Percentiles rank a stretch among this genome's conserved stretches.
Conservation (phyloP, 2,888 invertebrate species). For the Eupithecia subumbrata region DNA sequence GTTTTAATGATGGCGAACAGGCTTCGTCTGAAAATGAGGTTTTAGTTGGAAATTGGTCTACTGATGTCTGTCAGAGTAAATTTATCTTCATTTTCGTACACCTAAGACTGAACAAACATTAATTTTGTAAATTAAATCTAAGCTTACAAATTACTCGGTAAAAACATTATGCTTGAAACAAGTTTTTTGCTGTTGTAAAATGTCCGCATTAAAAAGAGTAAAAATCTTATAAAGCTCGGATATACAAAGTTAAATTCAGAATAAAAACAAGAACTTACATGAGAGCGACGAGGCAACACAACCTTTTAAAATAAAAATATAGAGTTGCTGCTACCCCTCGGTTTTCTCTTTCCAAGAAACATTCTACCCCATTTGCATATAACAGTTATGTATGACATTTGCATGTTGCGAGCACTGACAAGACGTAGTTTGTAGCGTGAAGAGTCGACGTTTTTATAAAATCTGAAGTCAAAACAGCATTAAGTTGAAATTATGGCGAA, state of each 20-base stretch:
- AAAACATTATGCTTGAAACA: neutral
- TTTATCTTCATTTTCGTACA: neutral
- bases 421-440: neutral
- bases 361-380: slow-evolving; percentile 17
- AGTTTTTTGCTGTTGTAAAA: neutral
- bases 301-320: slow-evolving; percentile 21
- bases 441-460: neutral
- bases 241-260: neutral
- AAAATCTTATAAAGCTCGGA: neutral
- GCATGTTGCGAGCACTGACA: slow-evolving; percentile 15
- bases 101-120: neutral
- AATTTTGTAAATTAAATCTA: neutral
- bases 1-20: slow-evolving; percentile 28
- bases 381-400: slow-evolving; percentile 19
- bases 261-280: slow-evolving; percentile 9
- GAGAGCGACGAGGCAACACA: slow-evolving; percentile 15
- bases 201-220: neutral
- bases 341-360: slow-evolving; percentile 16
- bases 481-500: neutral
- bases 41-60: slow-evolving; percentile 25
- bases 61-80: slow-evolving; percentile 13
- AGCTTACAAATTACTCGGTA: neutral
- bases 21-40: slow-evolving; percentile 27
- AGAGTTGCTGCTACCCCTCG: slow-evolving; percentile 1
- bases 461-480: neutral